Evolutionary conservation across 2,797 vertebrate genomes (phyloP), one percentile per base, ranked within the genome.

Genomic region (Sciurus vulgaris): DNA sequence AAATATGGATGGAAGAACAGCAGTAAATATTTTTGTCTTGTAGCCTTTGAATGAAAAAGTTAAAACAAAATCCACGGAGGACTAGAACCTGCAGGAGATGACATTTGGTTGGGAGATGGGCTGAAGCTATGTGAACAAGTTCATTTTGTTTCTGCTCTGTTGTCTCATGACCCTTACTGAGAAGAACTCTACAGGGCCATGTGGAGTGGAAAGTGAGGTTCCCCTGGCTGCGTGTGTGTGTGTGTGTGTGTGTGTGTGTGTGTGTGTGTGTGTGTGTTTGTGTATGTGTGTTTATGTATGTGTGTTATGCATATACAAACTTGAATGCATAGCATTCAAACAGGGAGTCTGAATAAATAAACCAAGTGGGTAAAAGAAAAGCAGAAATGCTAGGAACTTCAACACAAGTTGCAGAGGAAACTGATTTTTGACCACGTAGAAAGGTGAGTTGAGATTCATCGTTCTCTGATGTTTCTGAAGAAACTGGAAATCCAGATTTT

Each of bases 381-480:
- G 17, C 6, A 18, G 20, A 38, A 35, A 17, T 24, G 2, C 2
- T 28, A 47, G 35, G 30, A 56, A 10, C 33, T 47, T 4, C n/a
- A 56, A 87, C 44, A 61, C 18, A 6, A 83, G 30, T 44, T 67
- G 86, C 51, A 18, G 11, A 15, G 14, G 26, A 70, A 44, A 65
- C 22, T 82, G 69, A 24, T 30, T n/a, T 92, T 86, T 73, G 79
- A 56, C 54, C 41, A 0, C 30, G 30, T 11, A 30, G 30, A 56
- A 76, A 35, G 18, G 12, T 30, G 6, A 85, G 59, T 22, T 81
- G 69, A 92, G 76, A 18, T 92, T 59, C 17, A 65, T 24, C 77
- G 24, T 79, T 70, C 92, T 79, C 44, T 76, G 35, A 47, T 69
- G 84, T 84, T 96, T 79, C 49, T 18, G 94, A 93, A 83, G 81